These are phyloP conservation scores for Acanthurus leucopareius DNA, from an alignment of 2,797 vertebrate species.

Conservation along the genomic window DNA sequence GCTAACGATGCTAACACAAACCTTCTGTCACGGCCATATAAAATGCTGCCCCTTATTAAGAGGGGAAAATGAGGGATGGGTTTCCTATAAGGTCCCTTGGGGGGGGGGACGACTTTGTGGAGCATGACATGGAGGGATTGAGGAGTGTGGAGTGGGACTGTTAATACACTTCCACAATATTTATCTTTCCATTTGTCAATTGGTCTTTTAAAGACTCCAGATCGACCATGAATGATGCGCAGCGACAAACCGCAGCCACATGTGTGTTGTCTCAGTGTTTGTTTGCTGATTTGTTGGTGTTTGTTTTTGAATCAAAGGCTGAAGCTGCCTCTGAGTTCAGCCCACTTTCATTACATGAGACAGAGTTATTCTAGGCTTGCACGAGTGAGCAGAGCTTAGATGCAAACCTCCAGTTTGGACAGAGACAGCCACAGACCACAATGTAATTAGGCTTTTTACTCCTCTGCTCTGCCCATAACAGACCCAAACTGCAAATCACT, in stretches of 20 bases:
- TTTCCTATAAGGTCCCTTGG: constrained; percentile 60
- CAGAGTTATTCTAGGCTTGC: constrained; percentile 41
- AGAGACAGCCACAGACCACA: constrained; percentile 9
- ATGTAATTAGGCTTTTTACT: constrained; percentile 1
- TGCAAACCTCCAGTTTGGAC: constrained; percentile 30
- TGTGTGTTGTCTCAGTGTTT: constrained; percentile 59
- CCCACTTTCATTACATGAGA: constrained; percentile 47
- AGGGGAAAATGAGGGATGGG: constrained; percentile 65
- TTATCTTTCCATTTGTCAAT: constrained; percentile 32
- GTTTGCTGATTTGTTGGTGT: constrained; percentile 59
- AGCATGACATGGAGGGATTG: constrained; percentile 34
- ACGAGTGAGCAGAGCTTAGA: constrained; percentile 37
- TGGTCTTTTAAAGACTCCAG: constrained; percentile 29
- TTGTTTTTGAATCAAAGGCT: constrained; percentile 58
- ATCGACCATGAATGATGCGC: constrained; percentile 51
- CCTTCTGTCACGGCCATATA: constrained; percentile 74
- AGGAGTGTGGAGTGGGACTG: not conserved
- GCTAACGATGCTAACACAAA: constrained; percentile 77
- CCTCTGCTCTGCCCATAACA: not conserved
- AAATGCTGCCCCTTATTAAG: constrained; percentile 75
- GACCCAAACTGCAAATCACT: not conserved
- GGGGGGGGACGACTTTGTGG: constrained; percentile 50
- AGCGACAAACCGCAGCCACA: constrained; percentile 50
- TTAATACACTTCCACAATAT: constrained; percentile 7
- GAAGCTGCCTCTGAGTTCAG: constrained; percentile 27